Evolutionary conservation across 2,888 invertebrate genomes (phyloP), one percentile per base, ranked within the genome.

Genomic region (Congeria kusceri): DNA sequence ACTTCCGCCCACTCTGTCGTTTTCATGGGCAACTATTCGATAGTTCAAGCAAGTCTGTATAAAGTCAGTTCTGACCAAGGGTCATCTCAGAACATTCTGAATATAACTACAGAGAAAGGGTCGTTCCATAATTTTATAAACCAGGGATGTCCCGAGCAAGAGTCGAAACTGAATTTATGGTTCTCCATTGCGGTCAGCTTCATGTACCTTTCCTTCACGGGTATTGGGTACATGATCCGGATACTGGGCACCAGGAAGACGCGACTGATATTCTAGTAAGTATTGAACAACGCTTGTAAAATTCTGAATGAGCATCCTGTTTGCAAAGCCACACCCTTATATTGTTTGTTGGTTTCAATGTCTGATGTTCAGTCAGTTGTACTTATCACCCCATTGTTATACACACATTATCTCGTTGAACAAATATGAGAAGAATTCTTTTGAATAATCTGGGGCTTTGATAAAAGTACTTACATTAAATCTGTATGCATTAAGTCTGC

Each of bases 131-230:
- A 49, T 20, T 49, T 25, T 23, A 25, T 66, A 15, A 25, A 67
- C 3, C 20, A 44, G 25, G 72, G 58, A 20, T 82, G 82, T 29
- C 57, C 64, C 15, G 78, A 58, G 5, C 83, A 83, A 53, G 83
- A 76, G 32, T 76, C 83, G 2, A 47, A 69, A 29, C 65, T 83
- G 0, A 83, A 83, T 44, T 65, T 79, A 18, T 83, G 83, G 83
- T 83, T 83, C 47, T 79, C 83, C 15, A 70, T 79, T 13, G 69
- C 83, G 3, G 79, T 83, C 46, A 79, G 83, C 46, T 79, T 83
- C 53, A 79, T 79, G 79, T 83, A 79, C 27, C 56, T 83, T n/a
- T 46, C 77, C 4, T 83, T 83, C 57, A 58, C 77, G 20, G 83
- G 70, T 2, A 71, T 79, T 29, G 83, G 83, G 4, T 79, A 77